A percentile compares a stretch with the other conserved stretches of the same genome.
Evolutionary conservation across 2,113 vertebrate genomes (phyloP).

Genomic region (Vicugna pacos): DNA sequence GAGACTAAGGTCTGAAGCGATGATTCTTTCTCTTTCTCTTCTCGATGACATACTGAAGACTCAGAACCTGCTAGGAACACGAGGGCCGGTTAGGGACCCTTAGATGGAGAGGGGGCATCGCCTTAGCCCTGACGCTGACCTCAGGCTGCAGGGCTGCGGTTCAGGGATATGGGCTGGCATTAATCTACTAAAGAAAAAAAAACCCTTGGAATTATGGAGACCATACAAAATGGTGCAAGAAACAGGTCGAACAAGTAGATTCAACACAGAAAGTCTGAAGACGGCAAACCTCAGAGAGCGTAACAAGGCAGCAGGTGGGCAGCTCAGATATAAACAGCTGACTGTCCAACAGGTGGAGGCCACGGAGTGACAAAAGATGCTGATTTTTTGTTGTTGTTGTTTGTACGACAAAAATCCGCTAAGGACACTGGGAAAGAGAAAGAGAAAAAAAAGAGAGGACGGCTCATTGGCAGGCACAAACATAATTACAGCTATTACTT

Average conservation of each 20-base stretch:
- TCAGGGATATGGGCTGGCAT: not conserved
- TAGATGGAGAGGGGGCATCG: not conserved
- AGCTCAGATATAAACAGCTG: not conserved
- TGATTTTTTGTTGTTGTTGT: not conserved
- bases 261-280: not conserved
- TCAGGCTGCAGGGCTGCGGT: not conserved
- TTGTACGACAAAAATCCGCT: not conserved
- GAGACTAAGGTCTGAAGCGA: not conserved
- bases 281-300: not conserved
- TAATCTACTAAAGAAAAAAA: conserved; percentile 21
- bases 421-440: not conserved
- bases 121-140: not conserved
- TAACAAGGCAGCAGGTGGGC: too few relatives aligned
- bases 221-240: not conserved
- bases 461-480: conserved; percentile 76
- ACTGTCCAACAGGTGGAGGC: not conserved
- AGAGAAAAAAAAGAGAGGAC: not conserved
- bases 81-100: not conserved
- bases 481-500: conserved; percentile 81
- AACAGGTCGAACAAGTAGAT: not conserved
- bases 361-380: not conserved
- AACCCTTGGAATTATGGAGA: not conserved
- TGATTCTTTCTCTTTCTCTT: not conserved
- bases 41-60: not conserved
- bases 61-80: not conserved